Evolutionary conservation across 2,113 vertebrate genomes (phyloP).

Genomic region (Alethe castanea): DNA sequence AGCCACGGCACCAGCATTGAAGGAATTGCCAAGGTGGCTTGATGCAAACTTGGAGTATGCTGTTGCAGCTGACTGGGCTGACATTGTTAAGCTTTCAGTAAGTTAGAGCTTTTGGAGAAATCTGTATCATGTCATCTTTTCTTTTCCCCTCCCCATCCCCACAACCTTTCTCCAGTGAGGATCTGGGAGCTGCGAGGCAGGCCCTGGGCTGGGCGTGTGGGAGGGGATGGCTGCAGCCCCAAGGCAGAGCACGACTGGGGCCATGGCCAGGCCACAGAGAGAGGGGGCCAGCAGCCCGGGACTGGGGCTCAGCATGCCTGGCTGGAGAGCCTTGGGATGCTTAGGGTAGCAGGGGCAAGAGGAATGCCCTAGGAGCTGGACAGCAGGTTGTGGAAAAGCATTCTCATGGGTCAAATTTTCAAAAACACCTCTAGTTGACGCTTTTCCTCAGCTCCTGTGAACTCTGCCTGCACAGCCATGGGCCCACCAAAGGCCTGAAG

Average conservation of each 20-base stretch:
- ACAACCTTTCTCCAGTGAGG: conserved; percentile 52
- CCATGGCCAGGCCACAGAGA: neutral
- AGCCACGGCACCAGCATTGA: conserved; percentile 88
- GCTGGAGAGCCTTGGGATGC: neutral
- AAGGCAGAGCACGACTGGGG: neutral
- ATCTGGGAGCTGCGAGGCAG: neutral
- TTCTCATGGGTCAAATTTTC: neutral
- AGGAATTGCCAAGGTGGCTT: conserved; percentile 89
- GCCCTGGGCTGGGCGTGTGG: neutral
- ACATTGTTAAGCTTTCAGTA: conserved; percentile 91
- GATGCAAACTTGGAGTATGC: conserved; percentile 89
- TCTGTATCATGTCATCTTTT: conserved; percentile 49
- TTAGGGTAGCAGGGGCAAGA: neutral
- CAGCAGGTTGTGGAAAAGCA: neutral
- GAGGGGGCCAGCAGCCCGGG: neutral
- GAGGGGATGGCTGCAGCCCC: neutral
- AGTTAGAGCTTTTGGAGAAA: conserved; percentile 72
- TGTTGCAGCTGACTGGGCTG: conserved; percentile 89
- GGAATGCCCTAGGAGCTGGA: neutral
- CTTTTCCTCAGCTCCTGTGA: neutral
- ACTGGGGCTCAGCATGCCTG: neutral
- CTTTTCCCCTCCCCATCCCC: conserved; percentile 32
- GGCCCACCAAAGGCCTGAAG: neutral
- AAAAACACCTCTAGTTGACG: neutral
- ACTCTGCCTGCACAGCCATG: neutral